phyloP scores from a whole-genome alignment of 2,888 invertebrate genomes.

The Eristalis intricaria region DNA sequence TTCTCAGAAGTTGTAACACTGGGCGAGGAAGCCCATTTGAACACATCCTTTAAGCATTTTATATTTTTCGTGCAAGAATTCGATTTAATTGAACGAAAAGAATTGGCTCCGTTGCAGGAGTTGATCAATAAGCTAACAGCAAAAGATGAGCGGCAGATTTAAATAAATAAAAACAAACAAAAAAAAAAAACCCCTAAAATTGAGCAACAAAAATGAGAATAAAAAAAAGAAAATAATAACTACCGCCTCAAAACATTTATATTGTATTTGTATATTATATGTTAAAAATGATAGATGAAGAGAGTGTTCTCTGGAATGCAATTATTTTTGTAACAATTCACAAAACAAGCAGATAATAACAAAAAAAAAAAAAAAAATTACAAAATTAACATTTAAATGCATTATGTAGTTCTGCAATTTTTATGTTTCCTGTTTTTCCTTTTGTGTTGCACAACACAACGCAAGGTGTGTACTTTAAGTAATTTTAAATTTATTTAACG shows the following conservation, averaged over 20 bases:
- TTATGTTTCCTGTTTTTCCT: slow-evolving; percentile 42
- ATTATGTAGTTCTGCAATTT: slow-evolving; percentile 59
- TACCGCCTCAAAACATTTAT: slow-evolving; percentile 34
- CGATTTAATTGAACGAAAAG: slow-evolving; percentile 96
- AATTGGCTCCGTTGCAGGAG: slow-evolving; percentile 98
- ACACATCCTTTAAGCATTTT: slow-evolving; percentile 99
- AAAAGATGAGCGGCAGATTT: slow-evolving; percentile 91
- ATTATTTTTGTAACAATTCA: slow-evolving; percentile 63
- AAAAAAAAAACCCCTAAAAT: not conserved
- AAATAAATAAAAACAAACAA: slow-evolving; percentile 52
- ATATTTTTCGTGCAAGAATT: slow-evolving; percentile 97
- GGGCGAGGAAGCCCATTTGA: slow-evolving; percentile 99
- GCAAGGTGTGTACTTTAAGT: slow-evolving; percentile 70
- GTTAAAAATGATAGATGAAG: slow-evolving; percentile 20
- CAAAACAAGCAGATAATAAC: not conserved
- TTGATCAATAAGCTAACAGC: slow-evolving; percentile 97
- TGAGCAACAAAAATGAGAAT: not conserved
- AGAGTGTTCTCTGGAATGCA: slow-evolving; percentile 18
- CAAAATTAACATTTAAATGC: slow-evolving; percentile 39
- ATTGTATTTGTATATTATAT: slow-evolving; percentile 67
- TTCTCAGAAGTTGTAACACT: slow-evolving; percentile 98
- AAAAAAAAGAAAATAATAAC: not conserved
- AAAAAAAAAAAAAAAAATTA: slow-evolving; percentile 18
- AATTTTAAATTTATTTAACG: slow-evolving; percentile 68
- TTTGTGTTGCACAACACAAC: slow-evolving; percentile 57